phyloP scores from a whole-genome alignment of 1,140 invertebrate genomes.

The Anagrus nilaparvatae region DNA sequence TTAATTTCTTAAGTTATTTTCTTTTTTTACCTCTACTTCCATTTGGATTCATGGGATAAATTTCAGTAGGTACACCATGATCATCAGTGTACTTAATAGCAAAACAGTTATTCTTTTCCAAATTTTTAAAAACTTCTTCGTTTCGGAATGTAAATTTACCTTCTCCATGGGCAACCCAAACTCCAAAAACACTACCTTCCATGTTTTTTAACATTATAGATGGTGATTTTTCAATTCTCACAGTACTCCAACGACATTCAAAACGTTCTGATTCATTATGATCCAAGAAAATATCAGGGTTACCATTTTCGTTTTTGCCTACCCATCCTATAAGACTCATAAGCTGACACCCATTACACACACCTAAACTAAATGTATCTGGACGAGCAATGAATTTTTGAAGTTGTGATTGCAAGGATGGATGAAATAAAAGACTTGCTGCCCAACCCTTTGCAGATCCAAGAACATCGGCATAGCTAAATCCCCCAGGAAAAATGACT shows the following conservation, averaged over 20 bases:
- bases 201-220: constrained; percentile 83
- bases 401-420: constrained; percentile 47
- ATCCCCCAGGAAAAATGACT: constrained; percentile 91
- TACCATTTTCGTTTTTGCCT: constrained; percentile 29
- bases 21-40: constrained; percentile 57
- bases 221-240: constrained; percentile 61
- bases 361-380: constrained; percentile 90
- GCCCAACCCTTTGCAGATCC: constrained; percentile 98
- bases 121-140: constrained; percentile 41
- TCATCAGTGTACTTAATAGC: constrained; percentile 81
- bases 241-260: constrained; percentile 84
- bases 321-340: constrained; percentile 82
- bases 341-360: constrained; percentile 96
- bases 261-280: constrained; percentile 83
- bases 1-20: background rate
- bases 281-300: constrained; percentile 61
- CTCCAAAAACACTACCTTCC: constrained; percentile 73
- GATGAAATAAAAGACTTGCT: constrained; percentile 72
- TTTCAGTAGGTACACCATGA: constrained; percentile 58
- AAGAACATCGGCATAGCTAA: constrained; percentile 94
- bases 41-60: constrained; percentile 91
- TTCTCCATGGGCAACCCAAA: constrained; percentile 97
- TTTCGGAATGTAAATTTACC: constrained; percentile 60
- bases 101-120: constrained; percentile 55
- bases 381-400: constrained; percentile 58